A percentile compares a stretch with the other conserved stretches of the same genome.
phyloP scores from a whole-genome alignment of 1,140 invertebrate species.

The Pectinophora gossypiella region DNA sequence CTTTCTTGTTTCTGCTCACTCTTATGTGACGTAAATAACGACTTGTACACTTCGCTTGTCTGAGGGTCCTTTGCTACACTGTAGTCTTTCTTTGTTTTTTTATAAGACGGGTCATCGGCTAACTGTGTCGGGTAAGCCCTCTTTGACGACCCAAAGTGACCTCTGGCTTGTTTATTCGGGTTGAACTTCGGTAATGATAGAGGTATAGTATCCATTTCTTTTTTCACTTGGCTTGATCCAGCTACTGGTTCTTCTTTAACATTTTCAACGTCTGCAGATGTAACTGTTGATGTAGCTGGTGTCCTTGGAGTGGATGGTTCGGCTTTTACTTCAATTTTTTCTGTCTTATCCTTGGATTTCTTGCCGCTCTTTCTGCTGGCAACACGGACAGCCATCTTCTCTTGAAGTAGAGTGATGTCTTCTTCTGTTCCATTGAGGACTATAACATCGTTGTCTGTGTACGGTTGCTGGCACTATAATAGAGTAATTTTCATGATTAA shows the following conservation, averaged over 20 bases:
- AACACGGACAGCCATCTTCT: slow-evolving; percentile 80
- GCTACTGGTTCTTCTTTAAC: slow-evolving; percentile 27
- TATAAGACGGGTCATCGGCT: slow-evolving; percentile 81
- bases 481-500: slow-evolving; percentile 17
- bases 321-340: slow-evolving; percentile 30
- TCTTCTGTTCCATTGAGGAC: slow-evolving; percentile 91
- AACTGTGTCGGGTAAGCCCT: slow-evolving; percentile 45
- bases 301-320: slow-evolving; percentile 24
- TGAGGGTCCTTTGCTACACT: slow-evolving; percentile 95
- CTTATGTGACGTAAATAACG: slow-evolving; percentile 94
- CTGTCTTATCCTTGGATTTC: slow-evolving; percentile 64
- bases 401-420: slow-evolving; percentile 82
- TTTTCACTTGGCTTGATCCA: slow-evolving; percentile 35
- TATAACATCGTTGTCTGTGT: slow-evolving; percentile 87
- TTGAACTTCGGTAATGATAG: slow-evolving; percentile 63
- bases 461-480: slow-evolving; percentile 86
- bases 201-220: slow-evolving; percentile 63
- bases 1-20: slow-evolving; percentile 89
- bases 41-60: slow-evolving; percentile 94
- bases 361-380: slow-evolving; percentile 83
- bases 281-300: slow-evolving; percentile 22
- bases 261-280: slow-evolving; percentile 4
- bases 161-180: slow-evolving; percentile 60
- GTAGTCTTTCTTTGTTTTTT: slow-evolving; percentile 86
- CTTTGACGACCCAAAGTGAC: slow-evolving; percentile 59